Evolutionary conservation across 2,888 invertebrate species (phyloP), one percentile per base, ranked within the genome.

Genomic region (Drosophila acutilabella): DNA sequence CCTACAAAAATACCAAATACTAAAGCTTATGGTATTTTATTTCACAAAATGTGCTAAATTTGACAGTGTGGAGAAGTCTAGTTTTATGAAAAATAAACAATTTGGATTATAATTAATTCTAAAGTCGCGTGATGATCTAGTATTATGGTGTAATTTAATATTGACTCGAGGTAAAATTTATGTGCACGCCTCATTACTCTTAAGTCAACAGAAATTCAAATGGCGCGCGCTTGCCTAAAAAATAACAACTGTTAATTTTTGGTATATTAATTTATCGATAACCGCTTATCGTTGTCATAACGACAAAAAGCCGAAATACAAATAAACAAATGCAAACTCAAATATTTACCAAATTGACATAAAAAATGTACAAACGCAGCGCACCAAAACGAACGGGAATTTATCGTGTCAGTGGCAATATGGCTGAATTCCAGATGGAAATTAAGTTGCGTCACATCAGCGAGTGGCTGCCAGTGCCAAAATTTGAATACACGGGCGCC

Each of bases 381-480:
- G 73, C 71, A 52, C 36, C 84, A 20, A 91, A 90, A 73, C 85
- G 83, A 11, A 89, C 92, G 0, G 92, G 91, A 2, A 82, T 91
- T 51, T 92, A 92, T 67, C 89, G 88, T 11, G 74, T 92, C 14
- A 80, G 71, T 40, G 91, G 90, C 38, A 81, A 81, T 51, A 91
- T 92, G 4, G 78, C 33, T 0, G 75, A 83, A 2, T 67, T 85
- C 0, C 81, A 72, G 16, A 14, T 84, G 66, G 64, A 74, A 8
- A 42, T 84, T n/a, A 78, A 74, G 16, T 18, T 84, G 18, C 64
- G 81, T 2, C 90, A 88, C 51, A 83, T 92, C 2, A 90, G 90
- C 71, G 91, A 92, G 3, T 76, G 92, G 62, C 78, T 92, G 26
- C 90, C 91, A 47, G 83, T 92, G 58, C 92, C 92, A 1, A 92